phyloP scores from a whole-genome alignment of 2,888 invertebrate species.

The Drosophila cognata region DNA sequence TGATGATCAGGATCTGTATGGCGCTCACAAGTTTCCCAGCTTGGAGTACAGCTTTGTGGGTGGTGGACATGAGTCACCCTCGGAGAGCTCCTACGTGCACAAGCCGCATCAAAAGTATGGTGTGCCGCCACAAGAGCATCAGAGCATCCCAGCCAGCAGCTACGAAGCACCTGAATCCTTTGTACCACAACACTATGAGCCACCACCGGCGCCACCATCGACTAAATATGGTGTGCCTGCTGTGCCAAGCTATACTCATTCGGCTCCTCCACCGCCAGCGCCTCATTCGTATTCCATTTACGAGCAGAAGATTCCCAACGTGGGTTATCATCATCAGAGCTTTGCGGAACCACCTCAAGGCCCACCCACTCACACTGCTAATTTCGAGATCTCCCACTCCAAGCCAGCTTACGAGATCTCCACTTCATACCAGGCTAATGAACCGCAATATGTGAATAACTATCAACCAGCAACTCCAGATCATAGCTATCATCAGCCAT shows the following conservation, averaged over 20 bases:
- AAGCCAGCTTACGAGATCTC: conserved; percentile 80
- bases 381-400: conserved; percentile 79
- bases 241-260: conserved; percentile 6
- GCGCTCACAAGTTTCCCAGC: conserved; percentile 68
- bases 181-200: conserved; percentile 46
- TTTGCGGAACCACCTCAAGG: conserved; percentile 79
- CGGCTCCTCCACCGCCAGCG: conserved; percentile 31
- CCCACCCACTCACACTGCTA: conserved; percentile 38
- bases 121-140: conserved; percentile 53
- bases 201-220: conserved; percentile 18
- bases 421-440: conserved; percentile 59
- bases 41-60: conserved; percentile 59
- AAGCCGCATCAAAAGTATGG: conserved; percentile 71
- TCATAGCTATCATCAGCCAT: conserved; percentile 12
- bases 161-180: conserved; percentile 52
- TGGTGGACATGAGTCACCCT: conserved; percentile 30
- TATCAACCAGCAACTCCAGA: conserved; percentile 50
- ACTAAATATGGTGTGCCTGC: conserved; percentile 29
- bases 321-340: conserved; percentile 69
- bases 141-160: conserved; percentile 16
- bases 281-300: conserved; percentile 68
- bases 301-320: conserved; percentile 76
- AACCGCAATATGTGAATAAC: conserved; percentile 43
- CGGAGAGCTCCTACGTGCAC: conserved; percentile 49
- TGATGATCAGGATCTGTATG: conserved; percentile 51